Percentiles rank a stretch among this genome's conserved stretches.
Evolutionary conservation across 1,140 invertebrate genomes (phyloP).

Genomic region (Caenorhabditis brenneri): DNA sequence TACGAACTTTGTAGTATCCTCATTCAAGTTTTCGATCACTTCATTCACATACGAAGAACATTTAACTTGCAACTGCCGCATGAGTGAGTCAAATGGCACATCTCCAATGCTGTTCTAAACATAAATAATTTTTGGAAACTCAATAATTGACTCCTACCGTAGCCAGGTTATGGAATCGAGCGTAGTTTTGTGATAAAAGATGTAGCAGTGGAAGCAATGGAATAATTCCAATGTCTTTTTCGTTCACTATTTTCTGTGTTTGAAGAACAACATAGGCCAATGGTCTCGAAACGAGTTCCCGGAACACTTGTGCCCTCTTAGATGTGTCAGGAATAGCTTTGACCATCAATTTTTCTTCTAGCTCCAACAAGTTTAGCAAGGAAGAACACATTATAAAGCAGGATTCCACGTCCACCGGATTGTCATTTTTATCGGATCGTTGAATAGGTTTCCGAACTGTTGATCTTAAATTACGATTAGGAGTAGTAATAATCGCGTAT

Average conservation of each 20-base stretch:
- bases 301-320: slow-evolving; percentile 65
- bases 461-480: background rate
- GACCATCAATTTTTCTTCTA: slow-evolving; percentile 45
- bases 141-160: background rate
- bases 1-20: slow-evolving; percentile 52
- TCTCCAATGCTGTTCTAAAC: slow-evolving; percentile 32
- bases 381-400: slow-evolving; percentile 25
- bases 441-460: background rate
- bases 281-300: slow-evolving; percentile 62
- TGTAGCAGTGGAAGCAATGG: slow-evolving; percentile 47
- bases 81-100: slow-evolving; percentile 44
- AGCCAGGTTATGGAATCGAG: slow-evolving; percentile 41
- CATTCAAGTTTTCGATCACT: slow-evolving; percentile 41
- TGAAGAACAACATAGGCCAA: slow-evolving; percentile 55
- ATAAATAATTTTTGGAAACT: background rate
- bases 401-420: background rate
- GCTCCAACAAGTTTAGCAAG: slow-evolving; percentile 4
- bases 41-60: slow-evolving; percentile 42
- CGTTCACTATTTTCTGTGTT: slow-evolving; percentile 37
- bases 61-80: slow-evolving; percentile 45
- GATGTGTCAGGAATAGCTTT: slow-evolving; percentile 59
- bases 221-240: slow-evolving; percentile 46
- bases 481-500: too few species aligned
- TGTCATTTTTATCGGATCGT: background rate
- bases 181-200: slow-evolving; percentile 50